Percentiles rank a stretch among this genome's conserved stretches.
Conservation (phyloP, 2,797 vertebrate genomes). For the Aulostomus chinensis region DNA sequence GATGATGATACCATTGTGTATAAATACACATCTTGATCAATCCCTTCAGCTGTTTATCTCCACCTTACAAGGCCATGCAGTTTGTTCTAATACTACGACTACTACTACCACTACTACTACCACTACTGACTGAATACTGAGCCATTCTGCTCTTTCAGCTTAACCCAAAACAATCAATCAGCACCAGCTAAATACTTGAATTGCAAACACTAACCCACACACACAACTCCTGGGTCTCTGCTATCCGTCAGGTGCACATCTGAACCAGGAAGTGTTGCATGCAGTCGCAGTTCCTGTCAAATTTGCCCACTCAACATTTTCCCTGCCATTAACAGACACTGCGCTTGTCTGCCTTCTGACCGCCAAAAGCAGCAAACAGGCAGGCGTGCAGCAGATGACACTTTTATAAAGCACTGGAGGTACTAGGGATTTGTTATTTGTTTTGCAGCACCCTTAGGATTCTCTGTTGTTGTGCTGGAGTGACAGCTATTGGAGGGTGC, state of each 20-base stretch:
- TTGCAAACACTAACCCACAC: not conserved
- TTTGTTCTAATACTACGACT: no score
- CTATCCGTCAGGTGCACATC: slow-evolving; percentile 37
- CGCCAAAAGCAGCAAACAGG: slow-evolving; percentile 33
- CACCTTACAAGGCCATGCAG: no score
- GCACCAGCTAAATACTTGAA: slow-evolving; percentile 2
- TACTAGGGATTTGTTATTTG: slow-evolving; percentile 21
- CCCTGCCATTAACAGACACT: slow-evolving; percentile 1
- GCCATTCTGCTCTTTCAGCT: slow-evolving; percentile 8
- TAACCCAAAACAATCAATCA: slow-evolving; percentile 24
- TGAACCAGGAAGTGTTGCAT: slow-evolving; percentile 48
- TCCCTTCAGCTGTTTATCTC: not conserved
- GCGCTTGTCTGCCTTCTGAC: not conserved
- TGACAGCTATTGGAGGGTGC: slow-evolving; percentile 30
- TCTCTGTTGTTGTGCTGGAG: slow-evolving; percentile 24
- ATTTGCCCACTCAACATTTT: slow-evolving; percentile 39
- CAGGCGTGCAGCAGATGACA: slow-evolving; percentile 20
- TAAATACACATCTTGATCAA: not conserved
- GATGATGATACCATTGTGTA: no score
- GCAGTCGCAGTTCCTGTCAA: slow-evolving; percentile 24
- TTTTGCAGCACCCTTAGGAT: slow-evolving; percentile 14
- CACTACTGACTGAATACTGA: not conserved
- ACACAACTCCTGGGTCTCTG: not conserved
- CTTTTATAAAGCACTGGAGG: slow-evolving; percentile 2
- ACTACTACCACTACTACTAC: no score